Evolutionary conservation across 2,888 invertebrate species (phyloP).

Genomic region (Diaphora mendica): DNA sequence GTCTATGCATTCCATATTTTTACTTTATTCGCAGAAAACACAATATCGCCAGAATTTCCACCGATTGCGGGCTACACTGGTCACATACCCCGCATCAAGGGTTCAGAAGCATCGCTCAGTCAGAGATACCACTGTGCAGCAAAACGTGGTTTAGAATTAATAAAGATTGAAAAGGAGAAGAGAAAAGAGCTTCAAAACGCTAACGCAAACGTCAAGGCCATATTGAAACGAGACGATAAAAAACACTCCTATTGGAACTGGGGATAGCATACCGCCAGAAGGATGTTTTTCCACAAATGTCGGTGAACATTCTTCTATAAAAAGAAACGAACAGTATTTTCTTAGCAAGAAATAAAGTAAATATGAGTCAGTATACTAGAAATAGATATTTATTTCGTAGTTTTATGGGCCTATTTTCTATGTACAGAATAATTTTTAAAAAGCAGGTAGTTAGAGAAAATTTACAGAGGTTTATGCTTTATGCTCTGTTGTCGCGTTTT

Average conservation of each 20-base stretch:
- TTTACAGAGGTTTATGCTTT: background rate
- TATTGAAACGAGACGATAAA: conserved; percentile 75
- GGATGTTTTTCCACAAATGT: conserved; percentile 83
- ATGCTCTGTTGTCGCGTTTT: background rate
- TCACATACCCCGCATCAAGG: conserved; percentile 89
- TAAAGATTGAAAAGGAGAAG: conserved; percentile 85
- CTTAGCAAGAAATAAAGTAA: conserved; percentile 32
- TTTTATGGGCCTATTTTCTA: conserved; percentile 35
- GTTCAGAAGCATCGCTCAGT: conserved; percentile 89
- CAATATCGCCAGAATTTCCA: conserved; percentile 89
- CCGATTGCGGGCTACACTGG: conserved; percentile 92
- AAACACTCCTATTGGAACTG: conserved; percentile 83
- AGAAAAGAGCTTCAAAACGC: conserved; percentile 77
- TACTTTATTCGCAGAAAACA: conserved; percentile 82
- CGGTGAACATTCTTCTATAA: conserved; percentile 81
- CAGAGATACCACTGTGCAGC: conserved; percentile 89
- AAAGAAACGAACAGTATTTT: conserved; percentile 60
- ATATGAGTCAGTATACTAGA: conserved; percentile 40
- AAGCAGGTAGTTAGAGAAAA: background rate
- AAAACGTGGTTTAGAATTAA: conserved; percentile 87
- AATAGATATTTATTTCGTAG: conserved; percentile 32
- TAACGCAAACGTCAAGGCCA: conserved; percentile 70
- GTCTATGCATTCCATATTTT: background rate
- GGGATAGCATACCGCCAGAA: conserved; percentile 86
- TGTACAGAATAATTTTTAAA: background rate